Conservation (phyloP, 2,888 invertebrate genomes). For the Smittia sp. region DNA sequence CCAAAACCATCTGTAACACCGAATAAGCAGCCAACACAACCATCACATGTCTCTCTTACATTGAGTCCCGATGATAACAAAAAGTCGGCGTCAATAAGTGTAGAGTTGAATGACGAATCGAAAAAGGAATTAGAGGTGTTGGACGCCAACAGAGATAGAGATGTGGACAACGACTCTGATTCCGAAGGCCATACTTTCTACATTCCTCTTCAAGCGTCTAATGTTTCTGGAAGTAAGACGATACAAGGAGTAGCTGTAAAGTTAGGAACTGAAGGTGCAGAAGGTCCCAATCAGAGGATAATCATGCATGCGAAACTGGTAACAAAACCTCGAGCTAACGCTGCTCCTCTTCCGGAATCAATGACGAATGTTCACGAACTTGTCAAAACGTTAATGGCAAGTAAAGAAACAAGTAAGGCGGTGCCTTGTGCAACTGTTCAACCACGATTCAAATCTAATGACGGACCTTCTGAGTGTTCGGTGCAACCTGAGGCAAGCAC, state of each 20-base stretch:
- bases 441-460: slow-evolving; percentile 52
- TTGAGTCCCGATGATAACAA: slow-evolving; percentile 53
- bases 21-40: slow-evolving; percentile 43
- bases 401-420: slow-evolving; percentile 45
- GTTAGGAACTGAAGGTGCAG: slow-evolving; percentile 62
- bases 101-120: slow-evolving; percentile 52
- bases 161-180: slow-evolving; percentile 58
- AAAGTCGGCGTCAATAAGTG: slow-evolving; percentile 57
- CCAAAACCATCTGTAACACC: slow-evolving; percentile 37
- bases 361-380: slow-evolving; percentile 51
- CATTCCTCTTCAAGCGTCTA: slow-evolving; percentile 60
- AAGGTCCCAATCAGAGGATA: slow-evolving; percentile 62
- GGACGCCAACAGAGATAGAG: slow-evolving; percentile 47
- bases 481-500: slow-evolving; percentile 50
- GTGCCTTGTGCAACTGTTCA: slow-evolving; percentile 59
- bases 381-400: slow-evolving; percentile 49
- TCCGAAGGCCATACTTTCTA: slow-evolving; percentile 62
- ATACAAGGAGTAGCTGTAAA: slow-evolving; percentile 66
- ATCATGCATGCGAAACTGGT: slow-evolving; percentile 63
- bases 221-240: slow-evolving; percentile 46
- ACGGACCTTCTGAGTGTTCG: slow-evolving; percentile 41
- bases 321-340: slow-evolving; percentile 59
- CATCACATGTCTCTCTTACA: slow-evolving; percentile 50
- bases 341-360: slow-evolving; percentile 51
- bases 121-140: slow-evolving; percentile 45